Evolutionary conservation across 2,797 vertebrate genomes (phyloP).

Genomic region (Crax fasciolata): DNA sequence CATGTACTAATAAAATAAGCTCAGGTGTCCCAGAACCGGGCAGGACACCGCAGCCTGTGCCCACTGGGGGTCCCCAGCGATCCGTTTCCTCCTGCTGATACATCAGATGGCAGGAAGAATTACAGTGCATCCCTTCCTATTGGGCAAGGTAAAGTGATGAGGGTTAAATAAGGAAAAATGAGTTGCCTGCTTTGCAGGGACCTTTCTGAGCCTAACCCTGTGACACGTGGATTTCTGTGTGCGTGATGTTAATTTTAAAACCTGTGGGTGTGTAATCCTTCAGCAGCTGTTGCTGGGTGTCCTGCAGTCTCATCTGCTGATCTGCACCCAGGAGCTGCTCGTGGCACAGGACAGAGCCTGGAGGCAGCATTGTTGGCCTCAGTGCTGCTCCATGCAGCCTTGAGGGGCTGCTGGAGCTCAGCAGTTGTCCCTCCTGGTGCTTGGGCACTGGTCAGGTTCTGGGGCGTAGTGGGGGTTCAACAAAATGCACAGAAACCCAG

Average conservation of each 20-base stretch:
- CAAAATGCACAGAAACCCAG: not conserved
- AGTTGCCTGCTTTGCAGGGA: not conserved
- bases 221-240: accelerated
- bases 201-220: not conserved
- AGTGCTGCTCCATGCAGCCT: not conserved
- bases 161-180: not conserved
- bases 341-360: too few species aligned
- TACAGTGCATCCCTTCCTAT: too few species aligned
- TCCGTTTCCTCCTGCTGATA: not conserved
- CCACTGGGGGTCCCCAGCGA: not conserved
- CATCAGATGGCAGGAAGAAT: not conserved
- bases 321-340: not conserved
- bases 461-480: not conserved
- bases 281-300: not conserved
- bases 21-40: not conserved
- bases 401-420: not conserved
- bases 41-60: conserved; percentile 27
- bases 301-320: not conserved
- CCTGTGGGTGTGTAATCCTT: not conserved
- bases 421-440: not conserved
- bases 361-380: accelerated
- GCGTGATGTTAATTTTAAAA: not conserved
- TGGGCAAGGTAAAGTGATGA: not conserved
- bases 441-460: not conserved
- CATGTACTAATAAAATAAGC: not conserved